phyloP scores from a whole-genome alignment of 2,888 invertebrate species.

The Plagiodera versicolora region DNA sequence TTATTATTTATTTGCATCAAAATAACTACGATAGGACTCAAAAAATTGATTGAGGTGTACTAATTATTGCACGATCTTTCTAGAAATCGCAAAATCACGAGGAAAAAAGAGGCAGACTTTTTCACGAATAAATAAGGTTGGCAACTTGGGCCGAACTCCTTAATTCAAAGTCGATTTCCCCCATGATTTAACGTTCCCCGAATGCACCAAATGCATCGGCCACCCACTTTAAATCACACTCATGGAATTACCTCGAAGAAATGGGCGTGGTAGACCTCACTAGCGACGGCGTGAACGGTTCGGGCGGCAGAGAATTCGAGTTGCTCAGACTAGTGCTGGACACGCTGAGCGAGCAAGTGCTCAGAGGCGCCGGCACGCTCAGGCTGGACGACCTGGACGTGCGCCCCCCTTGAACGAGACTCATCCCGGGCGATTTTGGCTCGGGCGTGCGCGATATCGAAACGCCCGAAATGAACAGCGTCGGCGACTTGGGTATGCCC shows the following conservation, averaged over 20 bases:
- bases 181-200: too few relatives aligned
- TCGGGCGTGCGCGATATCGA: constrained; percentile 61
- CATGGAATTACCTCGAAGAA: constrained; percentile 36
- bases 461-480: constrained; percentile 61
- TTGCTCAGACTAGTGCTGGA: constrained; percentile 52
- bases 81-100: too few relatives aligned
- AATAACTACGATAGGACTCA: too few relatives aligned
- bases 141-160: too few relatives aligned
- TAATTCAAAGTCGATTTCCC: too few relatives aligned
- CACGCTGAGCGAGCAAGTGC: constrained; percentile 50
- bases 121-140: too few relatives aligned
- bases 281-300: constrained; percentile 51
- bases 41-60: too few relatives aligned
- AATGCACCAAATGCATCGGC: too few relatives aligned
- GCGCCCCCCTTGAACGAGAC: constrained; percentile 51
- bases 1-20: too few relatives aligned
- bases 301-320: constrained; percentile 44
- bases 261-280: constrained; percentile 52
- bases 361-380: constrained; percentile 55
- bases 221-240: too few relatives aligned
- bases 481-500: constrained; percentile 61
- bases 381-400: constrained; percentile 43
- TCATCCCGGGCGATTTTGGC: constrained; percentile 55
- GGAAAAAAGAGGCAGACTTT: too few relatives aligned
- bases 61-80: too few relatives aligned